Conservation (phyloP, 2,888 invertebrate genomes). For the Cryptophagus acutangulus region DNA sequence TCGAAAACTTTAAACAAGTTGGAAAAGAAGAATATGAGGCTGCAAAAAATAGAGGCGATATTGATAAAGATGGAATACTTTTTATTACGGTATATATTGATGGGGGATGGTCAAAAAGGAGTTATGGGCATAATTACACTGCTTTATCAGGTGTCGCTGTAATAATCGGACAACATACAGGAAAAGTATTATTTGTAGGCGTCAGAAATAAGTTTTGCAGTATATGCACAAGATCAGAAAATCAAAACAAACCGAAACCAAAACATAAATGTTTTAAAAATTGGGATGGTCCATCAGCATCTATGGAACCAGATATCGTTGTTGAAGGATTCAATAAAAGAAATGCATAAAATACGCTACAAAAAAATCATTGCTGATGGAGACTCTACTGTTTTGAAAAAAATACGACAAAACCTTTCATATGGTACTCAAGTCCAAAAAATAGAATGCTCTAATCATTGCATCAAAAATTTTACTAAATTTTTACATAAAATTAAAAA, state of each 20-base stretch:
- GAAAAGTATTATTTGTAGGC: constrained; percentile 20
- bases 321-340: constrained; percentile 21
- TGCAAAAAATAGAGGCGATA: constrained; percentile 8
- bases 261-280: constrained; percentile 26
- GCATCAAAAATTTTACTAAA: too few relatives aligned
- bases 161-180: constrained; percentile 19
- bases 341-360: constrained; percentile 19
- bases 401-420: too few relatives aligned
- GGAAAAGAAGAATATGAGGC: constrained; percentile 4
- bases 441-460: too few relatives aligned
- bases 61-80: constrained; percentile 15
- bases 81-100: constrained; percentile 19
- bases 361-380: constrained; percentile 21
- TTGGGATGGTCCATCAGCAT: constrained; percentile 17
- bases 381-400: too few relatives aligned
- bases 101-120: constrained; percentile 20
- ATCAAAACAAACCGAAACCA: neutral
- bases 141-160: constrained; percentile 17
- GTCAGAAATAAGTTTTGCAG: constrained; percentile 23
- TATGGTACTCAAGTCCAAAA: too few relatives aligned
- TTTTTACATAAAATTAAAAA: too few relatives aligned
- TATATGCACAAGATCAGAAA: constrained; percentile 14
- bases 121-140: constrained; percentile 16
- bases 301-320: constrained; percentile 22
- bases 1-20: too few relatives aligned